Percentiles rank a stretch among this genome's conserved stretches.
phyloP scores from a whole-genome alignment of 2,113 vertebrate genomes.

The Sapajus apella region DNA sequence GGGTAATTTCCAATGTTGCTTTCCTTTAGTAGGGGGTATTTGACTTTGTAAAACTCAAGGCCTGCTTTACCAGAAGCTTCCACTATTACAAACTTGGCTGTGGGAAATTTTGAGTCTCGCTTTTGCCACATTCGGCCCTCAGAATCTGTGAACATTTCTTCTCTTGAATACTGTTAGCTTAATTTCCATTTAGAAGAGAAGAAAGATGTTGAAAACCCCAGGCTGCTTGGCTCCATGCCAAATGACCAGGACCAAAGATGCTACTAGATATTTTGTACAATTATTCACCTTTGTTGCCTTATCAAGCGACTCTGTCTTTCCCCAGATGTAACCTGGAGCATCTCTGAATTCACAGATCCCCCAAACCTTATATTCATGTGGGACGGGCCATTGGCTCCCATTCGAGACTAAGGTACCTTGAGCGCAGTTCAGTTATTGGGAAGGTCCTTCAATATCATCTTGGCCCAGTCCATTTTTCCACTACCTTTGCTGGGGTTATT shows the following conservation, averaged over 20 bases:
- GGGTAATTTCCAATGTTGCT: not conserved
- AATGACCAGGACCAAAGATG: not conserved
- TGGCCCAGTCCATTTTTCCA: not conserved
- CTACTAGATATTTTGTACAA: not conserved
- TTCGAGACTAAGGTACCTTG: not conserved
- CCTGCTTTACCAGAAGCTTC: not conserved
- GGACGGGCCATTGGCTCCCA: not conserved
- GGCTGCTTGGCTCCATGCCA: not conserved
- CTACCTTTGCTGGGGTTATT: not conserved
- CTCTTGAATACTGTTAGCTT: not conserved
- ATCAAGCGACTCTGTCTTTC: not conserved
- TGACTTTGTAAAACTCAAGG: not conserved
- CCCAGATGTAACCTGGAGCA: not conserved
- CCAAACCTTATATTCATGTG: not conserved
- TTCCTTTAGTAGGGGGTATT: not conserved
- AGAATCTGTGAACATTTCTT: not conserved
- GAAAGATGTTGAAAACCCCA: not conserved
- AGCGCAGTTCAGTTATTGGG: not conserved
- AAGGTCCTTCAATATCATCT: not conserved
- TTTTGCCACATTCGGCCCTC: not conserved
- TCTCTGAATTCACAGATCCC: not conserved
- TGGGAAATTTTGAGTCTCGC: not conserved
- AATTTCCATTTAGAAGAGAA: not conserved
- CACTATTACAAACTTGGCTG: not conserved
- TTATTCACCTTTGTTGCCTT: not conserved